Evolutionary conservation across 2,113 vertebrate species (phyloP), one percentile per base, ranked within the genome.

Genomic region (Barbus barbus): DNA sequence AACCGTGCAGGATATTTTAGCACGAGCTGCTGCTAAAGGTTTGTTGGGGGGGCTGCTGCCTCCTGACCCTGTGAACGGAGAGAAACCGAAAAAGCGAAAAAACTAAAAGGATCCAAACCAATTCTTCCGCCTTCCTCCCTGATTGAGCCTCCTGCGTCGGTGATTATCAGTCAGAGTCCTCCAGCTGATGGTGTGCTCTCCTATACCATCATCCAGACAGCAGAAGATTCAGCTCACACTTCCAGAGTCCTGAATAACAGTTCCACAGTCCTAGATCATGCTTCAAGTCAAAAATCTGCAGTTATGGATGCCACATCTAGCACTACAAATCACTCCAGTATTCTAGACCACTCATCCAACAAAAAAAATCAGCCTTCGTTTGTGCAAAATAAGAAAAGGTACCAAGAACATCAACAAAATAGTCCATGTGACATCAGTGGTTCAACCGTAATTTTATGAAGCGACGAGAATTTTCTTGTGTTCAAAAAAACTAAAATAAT

Each of bases 1-100:
- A 56, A 87, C 92, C 9, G 87, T 90, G 82, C 89, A 92, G 89
- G 92, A 95, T 18, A 83, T 95, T 85, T 87, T 96, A 90, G 90
- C 92, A 82, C 92, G 91, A 0, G 94, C 94, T 48, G 92, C 91
- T n/a, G 91, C 92, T 9, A 93, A 94, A 83, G 94, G 87, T 46
- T 78, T 88, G 9, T 60, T 88, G 13, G 63, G 53, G 0, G 80
- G 75, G 6, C 69, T 88, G 22, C 6, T 44, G 9, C 12, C 65
- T 11, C 26, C 36, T 13, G 60, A 58, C 5, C 28, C 48, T 4
- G 6, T 41, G 22, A 58, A 73, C 3, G 31, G 14, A 44, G 65
- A 36, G 31, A 83, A 78, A 33, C 41, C 18, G 5, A 84, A 41
- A 61, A 79, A 33, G 7, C 78, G 69, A 77, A 36, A 48, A 79